phyloP scores from a whole-genome alignment of 2,888 invertebrate species.

The Eupithecia abbreviata region DNA sequence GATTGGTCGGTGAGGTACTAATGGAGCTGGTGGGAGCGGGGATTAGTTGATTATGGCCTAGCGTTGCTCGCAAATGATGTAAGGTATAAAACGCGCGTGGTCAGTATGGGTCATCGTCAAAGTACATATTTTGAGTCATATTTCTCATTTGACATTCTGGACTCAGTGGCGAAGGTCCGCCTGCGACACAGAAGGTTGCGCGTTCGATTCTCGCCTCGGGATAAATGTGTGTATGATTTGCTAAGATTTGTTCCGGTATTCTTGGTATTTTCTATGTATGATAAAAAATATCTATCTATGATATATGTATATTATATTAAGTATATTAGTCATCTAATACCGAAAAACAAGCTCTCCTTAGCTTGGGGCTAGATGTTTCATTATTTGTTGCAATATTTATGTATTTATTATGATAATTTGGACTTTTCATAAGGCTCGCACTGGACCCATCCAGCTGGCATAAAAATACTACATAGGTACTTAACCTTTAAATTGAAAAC shows the following conservation, averaged over 20 bases:
- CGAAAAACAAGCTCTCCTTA: not conserved
- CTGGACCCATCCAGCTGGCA: not conserved
- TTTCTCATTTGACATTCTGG: not conserved
- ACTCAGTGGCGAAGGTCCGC: not conserved
- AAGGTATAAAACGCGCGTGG: not conserved
- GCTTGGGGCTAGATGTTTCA: not conserved
- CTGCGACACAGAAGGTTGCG: not conserved
- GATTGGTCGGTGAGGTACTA: constrained; percentile 19
- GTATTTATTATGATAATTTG: not conserved
- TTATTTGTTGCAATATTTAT: no score
- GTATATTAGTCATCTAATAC: not conserved
- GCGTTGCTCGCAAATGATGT: not conserved
- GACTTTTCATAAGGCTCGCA: not conserved
- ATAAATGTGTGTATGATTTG: not conserved
- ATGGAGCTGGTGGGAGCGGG: constrained; percentile 1
- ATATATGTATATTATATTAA: not conserved
- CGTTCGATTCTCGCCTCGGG: not conserved
- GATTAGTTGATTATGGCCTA: not conserved
- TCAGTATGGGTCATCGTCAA: not conserved
- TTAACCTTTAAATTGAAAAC: not conserved
- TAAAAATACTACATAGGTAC: not conserved
- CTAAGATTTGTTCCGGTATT: not conserved
- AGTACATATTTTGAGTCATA: not conserved
- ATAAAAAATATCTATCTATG: no score
- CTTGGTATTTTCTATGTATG: not conserved